Evolutionary conservation across 2,113 vertebrate genomes (phyloP).

Genomic region (Semnopithecus entellus): DNA sequence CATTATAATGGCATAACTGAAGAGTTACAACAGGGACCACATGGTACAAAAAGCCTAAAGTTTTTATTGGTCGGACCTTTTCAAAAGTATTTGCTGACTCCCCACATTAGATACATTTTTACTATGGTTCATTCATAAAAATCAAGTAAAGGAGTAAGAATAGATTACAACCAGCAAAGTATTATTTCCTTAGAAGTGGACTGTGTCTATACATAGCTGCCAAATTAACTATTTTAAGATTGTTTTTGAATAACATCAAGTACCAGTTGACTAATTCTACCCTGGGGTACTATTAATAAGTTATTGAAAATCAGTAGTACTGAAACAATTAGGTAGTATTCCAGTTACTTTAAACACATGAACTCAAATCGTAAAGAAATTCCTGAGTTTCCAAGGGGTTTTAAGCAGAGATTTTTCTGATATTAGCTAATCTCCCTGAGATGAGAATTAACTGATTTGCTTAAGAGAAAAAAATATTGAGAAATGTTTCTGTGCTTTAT

Average conservation of each 20-base stretch:
- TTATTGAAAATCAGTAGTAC: not conserved
- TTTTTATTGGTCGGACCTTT: not conserved
- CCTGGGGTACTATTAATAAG: not conserved
- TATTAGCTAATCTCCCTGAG: not conserved
- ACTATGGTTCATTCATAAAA: not conserved
- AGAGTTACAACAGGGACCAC: not conserved
- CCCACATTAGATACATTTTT: not conserved
- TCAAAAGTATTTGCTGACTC: not conserved
- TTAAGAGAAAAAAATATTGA: conserved; percentile 68
- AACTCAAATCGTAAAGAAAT: conserved; percentile 35
- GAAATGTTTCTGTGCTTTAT: conserved; percentile 64
- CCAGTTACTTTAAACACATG: conserved; percentile 9
- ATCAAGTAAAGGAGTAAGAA: not conserved
- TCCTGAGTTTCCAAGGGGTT: not conserved
- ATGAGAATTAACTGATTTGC: conserved; percentile 44
- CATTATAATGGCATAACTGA: not conserved
- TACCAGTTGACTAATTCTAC: not conserved
- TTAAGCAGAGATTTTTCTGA: conserved; percentile 3
- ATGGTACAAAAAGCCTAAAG: not conserved
- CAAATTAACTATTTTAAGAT: not conserved
- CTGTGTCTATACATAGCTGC: not conserved
- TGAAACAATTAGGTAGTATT: not conserved
- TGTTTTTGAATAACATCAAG: not conserved
- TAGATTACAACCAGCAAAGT: not conserved
- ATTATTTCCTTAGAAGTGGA: not conserved